phyloP scores from a whole-genome alignment of 2,113 vertebrate genomes.

The Tonatia bakeri region DNA sequence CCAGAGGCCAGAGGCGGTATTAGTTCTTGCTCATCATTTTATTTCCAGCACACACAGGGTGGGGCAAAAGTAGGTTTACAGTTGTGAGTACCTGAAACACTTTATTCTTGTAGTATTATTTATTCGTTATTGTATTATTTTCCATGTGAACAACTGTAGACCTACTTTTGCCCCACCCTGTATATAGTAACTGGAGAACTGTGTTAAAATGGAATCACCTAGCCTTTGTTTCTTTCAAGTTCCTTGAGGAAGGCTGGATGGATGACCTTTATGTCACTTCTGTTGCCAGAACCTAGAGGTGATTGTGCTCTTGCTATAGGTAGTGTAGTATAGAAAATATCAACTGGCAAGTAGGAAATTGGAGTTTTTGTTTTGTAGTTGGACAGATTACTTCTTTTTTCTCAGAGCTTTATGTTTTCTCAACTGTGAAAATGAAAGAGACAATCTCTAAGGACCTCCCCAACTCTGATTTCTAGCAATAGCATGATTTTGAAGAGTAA shows the following conservation, averaged over 20 bases:
- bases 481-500: conserved; percentile 18
- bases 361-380: background rate
- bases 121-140: no score
- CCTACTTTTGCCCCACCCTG: no score
- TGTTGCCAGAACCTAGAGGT: background rate
- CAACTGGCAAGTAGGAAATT: background rate
- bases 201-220: background rate
- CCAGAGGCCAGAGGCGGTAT: background rate
- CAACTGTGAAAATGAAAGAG: conserved; percentile 30
- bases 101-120: no score
- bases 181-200: background rate
- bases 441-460: background rate
- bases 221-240: background rate
- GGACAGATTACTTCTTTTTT: conserved; percentile 14
- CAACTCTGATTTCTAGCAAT: background rate
- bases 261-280: background rate
- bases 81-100: no score
- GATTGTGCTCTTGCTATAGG: background rate
- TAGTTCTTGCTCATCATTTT: background rate
- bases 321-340: background rate
- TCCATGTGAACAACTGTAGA: no score
- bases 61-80: no score
- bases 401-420: background rate
- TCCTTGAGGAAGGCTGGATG: background rate
- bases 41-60: background rate